Percentiles rank a stretch among this genome's conserved stretches.
phyloP scores from a whole-genome alignment of 2,888 invertebrate genomes.

The Portevinia maculata region DNA sequence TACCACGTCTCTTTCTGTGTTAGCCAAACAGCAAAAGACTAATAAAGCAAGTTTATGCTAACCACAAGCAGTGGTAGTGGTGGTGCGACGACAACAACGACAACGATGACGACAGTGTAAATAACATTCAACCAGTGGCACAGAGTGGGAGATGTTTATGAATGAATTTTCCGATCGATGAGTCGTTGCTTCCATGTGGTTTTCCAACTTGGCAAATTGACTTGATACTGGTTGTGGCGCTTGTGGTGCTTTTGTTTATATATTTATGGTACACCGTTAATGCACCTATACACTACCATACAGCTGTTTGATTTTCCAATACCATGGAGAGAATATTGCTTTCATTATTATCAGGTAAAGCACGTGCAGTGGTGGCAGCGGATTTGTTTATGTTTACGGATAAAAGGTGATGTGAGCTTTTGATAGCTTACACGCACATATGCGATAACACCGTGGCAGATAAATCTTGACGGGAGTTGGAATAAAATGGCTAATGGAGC shows the following conservation, averaged over 20 bases:
- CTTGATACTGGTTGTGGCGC: conserved; percentile 15
- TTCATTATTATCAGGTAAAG: conserved; percentile 52
- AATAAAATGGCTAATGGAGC: background rate
- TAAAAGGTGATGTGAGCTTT: conserved; percentile 17
- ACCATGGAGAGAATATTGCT: conserved; percentile 39
- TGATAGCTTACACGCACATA: background rate
- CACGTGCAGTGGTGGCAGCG: conserved; percentile 50
- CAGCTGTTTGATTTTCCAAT: conserved; percentile 50
- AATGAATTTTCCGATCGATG: conserved; percentile 64
- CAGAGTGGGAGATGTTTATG: conserved; percentile 55
- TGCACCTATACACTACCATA: conserved; percentile 26
- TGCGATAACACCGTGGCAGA: background rate
- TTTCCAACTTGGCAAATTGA: conserved; percentile 66
- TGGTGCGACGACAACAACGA: background rate
- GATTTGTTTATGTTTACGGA: conserved; percentile 52
- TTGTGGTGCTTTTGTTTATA: conserved; percentile 27
- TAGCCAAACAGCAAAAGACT: conserved; percentile 42
- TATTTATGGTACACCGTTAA: conserved; percentile 24
- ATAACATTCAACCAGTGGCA: conserved; percentile 65
- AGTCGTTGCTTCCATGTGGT: conserved; percentile 42
- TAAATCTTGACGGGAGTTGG: conserved; percentile 1
- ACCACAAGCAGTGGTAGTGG: conserved; percentile 14
- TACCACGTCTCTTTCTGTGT: conserved; percentile 5
- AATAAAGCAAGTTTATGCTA: conserved; percentile 46
- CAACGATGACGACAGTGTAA: background rate